phyloP scores from a whole-genome alignment of 2,888 invertebrate genomes.

The Camptogramma bilineatum region DNA sequence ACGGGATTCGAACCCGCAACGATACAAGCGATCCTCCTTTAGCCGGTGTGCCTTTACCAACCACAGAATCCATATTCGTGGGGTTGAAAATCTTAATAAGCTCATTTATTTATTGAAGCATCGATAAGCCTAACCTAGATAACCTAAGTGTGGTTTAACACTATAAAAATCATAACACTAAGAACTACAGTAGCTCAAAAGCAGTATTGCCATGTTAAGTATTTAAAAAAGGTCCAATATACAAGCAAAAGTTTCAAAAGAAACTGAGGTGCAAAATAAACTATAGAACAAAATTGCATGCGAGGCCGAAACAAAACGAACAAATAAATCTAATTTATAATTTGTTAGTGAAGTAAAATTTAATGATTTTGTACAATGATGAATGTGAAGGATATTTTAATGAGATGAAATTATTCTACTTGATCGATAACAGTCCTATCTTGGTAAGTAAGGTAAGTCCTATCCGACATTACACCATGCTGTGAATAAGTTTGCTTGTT shows the following conservation, averaged over 20 bases:
- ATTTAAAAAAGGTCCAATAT: conserved; percentile 74
- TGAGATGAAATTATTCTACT: background rate
- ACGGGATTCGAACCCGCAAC: too few relatives aligned
- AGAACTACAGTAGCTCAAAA: background rate
- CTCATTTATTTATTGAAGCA: too few relatives aligned
- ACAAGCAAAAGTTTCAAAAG: conserved; percentile 61
- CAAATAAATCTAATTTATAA: background rate
- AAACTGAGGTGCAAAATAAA: conserved; percentile 57
- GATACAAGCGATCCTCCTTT: too few relatives aligned
- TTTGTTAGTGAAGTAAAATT: conserved; percentile 9
- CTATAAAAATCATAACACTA: background rate
- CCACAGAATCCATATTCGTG: too few relatives aligned
- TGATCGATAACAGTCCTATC: too few relatives aligned
- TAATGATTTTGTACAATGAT: background rate
- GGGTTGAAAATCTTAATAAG: too few relatives aligned
- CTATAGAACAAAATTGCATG: conserved; percentile 52
- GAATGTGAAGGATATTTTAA: background rate
- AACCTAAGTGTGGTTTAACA: background rate
- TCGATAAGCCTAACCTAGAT: too few relatives aligned
- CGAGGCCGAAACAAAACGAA: conserved; percentile 46
- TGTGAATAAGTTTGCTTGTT: too few relatives aligned
- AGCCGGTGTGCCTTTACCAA: too few relatives aligned
- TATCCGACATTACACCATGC: too few relatives aligned
- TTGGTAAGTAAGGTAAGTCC: too few relatives aligned
- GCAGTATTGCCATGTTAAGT: conserved; percentile 32